phyloP scores from a whole-genome alignment of 2,797 vertebrate species.

The Holocentrus rufus region DNA sequence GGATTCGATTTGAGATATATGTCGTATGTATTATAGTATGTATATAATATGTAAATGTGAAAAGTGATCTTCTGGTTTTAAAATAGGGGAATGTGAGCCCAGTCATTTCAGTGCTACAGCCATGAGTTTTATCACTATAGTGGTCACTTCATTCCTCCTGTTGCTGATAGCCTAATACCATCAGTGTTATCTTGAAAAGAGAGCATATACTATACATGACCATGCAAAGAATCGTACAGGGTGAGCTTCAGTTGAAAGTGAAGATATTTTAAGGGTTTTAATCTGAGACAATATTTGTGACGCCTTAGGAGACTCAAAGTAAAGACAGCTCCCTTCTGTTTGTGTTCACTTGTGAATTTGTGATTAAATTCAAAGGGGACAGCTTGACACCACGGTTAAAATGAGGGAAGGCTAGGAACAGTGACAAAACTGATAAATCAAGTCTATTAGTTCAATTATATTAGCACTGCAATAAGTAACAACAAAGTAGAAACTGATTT shows the following conservation, averaged over 20 bases:
- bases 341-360: background rate
- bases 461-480: background rate
- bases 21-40: too few relatives aligned
- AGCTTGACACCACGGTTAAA: background rate
- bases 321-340: background rate
- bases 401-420: too few relatives aligned
- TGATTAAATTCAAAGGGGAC: background rate
- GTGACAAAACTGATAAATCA: background rate
- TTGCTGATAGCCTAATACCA: background rate
- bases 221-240: too few relatives aligned
- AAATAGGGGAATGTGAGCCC: background rate
- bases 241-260: background rate
- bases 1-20: background rate
- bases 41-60: background rate
- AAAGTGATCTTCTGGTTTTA: background rate
- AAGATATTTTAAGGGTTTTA: background rate
- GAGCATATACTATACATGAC: too few relatives aligned
- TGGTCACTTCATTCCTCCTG: background rate
- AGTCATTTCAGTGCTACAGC: background rate
- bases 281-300: background rate
- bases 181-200: background rate
- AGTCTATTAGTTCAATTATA: background rate
- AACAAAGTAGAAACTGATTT: background rate
- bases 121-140: background rate
- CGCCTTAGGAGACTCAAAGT: background rate